These are phyloP conservation scores for Andrena fulva DNA, from an alignment of 2,888 invertebrate species.

Conservation along the genomic window DNA sequence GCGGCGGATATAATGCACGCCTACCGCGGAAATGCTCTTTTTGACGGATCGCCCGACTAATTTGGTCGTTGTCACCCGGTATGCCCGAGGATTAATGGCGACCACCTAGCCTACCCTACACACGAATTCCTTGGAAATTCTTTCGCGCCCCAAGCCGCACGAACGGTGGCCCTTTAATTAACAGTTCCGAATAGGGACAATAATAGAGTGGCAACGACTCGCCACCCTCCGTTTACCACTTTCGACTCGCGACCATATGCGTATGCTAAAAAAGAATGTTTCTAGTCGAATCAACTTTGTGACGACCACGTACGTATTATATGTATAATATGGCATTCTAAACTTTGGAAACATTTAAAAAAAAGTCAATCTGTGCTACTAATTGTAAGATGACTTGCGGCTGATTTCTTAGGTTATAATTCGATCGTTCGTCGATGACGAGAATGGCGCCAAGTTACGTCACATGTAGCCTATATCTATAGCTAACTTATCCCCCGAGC, in stretches of 20 bases:
- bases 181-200: slow-evolving; percentile 56
- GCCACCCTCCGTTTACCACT: slow-evolving; percentile 37
- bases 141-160: slow-evolving; percentile 33
- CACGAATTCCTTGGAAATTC: slow-evolving; percentile 68
- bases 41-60: slow-evolving; percentile 78
- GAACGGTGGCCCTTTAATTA: slow-evolving; percentile 58
- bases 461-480: neutral
- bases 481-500: neutral
- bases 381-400: neutral
- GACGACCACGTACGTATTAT: too few relatives aligned
- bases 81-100: slow-evolving; percentile 69
- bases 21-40: slow-evolving; percentile 74
- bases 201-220: slow-evolving; percentile 52
- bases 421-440: neutral
- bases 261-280: neutral
- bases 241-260: slow-evolving; percentile 16
- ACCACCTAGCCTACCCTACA: slow-evolving; percentile 68
- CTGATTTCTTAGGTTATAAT: slow-evolving; percentile 3
- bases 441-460: neutral
- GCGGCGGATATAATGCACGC: slow-evolving; percentile 68
- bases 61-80: slow-evolving; percentile 73
- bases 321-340: neutral
- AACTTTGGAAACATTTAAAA: neutral
- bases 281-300: slow-evolving; percentile 8
- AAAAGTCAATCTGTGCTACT: neutral